phyloP scores from a whole-genome alignment of 2,888 invertebrate species.

The Dolichopus griseipennis region DNA sequence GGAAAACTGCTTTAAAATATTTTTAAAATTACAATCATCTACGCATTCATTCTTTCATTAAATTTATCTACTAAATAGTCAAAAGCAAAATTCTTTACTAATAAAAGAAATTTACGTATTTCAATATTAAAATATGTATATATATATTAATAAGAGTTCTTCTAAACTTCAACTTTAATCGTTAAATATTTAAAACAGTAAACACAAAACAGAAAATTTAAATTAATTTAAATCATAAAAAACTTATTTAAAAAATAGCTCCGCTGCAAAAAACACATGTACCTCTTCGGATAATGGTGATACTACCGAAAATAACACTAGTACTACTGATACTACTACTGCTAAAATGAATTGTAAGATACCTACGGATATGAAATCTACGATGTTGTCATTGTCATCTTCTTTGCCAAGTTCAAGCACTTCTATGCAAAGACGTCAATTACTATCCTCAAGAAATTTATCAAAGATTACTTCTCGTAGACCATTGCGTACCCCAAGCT shows the following conservation, averaged over 20 bases:
- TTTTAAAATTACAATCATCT: no score
- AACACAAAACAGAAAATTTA: background rate
- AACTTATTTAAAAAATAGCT: constrained; percentile 1
- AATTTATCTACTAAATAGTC: no score
- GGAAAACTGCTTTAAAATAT: no score
- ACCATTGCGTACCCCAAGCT: constrained; percentile 40
- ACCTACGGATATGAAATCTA: constrained; percentile 18
- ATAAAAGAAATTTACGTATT: background rate
- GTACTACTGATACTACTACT: constrained; percentile 17
- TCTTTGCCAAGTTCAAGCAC: constrained; percentile 29
- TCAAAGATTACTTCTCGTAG: constrained; percentile 35
- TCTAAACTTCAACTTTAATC: background rate
- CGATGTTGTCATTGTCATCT: constrained; percentile 27
- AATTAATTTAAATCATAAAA: background rate
- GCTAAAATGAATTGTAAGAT: constrained; percentile 19
- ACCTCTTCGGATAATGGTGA: constrained; percentile 7
- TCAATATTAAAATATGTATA: no score
- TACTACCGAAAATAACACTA: constrained; percentile 12
- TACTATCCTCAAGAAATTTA: constrained; percentile 24
- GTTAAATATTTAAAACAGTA: background rate
- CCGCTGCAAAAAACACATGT: constrained; percentile 1
- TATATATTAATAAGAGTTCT: no score
- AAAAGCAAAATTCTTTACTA: no score
- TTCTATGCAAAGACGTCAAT: background rate
- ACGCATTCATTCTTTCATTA: no score